Percentiles rank a stretch among this genome's conserved stretches.
phyloP scores from a whole-genome alignment of 2,113 vertebrate genomes.

The Otocyon megalotis region DNA sequence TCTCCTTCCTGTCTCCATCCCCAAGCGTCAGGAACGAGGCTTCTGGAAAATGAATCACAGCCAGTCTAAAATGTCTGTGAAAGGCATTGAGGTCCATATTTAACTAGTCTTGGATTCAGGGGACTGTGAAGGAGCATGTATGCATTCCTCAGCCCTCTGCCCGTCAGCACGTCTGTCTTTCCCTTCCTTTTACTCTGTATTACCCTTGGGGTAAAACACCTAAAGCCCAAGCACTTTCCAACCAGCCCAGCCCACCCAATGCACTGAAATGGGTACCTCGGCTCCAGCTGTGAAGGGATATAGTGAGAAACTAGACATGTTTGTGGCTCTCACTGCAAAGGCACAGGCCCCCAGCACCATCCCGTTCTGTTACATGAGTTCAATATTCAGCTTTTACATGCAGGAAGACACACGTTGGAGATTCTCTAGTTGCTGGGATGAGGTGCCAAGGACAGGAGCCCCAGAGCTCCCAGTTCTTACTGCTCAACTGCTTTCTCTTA shows the following conservation, averaged over 20 bases:
- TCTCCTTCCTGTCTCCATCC: constrained; percentile 16
- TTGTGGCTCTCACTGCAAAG: background rate
- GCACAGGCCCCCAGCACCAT: background rate
- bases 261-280: background rate
- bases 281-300: background rate
- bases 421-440: background rate
- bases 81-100: accelerated
- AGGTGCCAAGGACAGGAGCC: background rate
- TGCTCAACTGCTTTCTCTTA: background rate
- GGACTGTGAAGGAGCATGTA: accelerated
- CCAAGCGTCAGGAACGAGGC: background rate
- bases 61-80: background rate
- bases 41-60: background rate
- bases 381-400: accelerated
- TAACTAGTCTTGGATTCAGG: too few species aligned
- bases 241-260: too few species aligned
- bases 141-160: background rate
- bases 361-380: background rate
- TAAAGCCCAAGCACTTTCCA: background rate
- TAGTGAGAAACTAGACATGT: background rate
- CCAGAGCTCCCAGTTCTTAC: background rate
- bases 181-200: too few species aligned
- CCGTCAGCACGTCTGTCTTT: too few species aligned
- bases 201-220: background rate
- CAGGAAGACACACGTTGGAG: background rate